Base-by-base conservation (phyloP, 1,140 invertebrate species). In the Planococcus citri region DNA sequence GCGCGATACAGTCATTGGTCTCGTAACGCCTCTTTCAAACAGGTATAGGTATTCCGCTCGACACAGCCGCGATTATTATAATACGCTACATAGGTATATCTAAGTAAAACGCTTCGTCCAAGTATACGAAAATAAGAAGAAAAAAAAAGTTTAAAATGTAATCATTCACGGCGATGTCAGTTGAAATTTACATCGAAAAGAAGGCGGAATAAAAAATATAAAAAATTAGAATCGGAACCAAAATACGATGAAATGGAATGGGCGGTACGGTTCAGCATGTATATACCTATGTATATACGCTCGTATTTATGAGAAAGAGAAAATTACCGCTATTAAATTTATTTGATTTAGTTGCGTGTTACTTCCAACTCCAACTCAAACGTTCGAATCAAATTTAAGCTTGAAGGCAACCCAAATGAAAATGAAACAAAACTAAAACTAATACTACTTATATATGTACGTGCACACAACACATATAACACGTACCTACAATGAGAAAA, bases 281-380 rank as follows among this genome's bases (percentile, higher is more conserved):
- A 27, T 60, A 60, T 22, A n/a, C n/a, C n/a, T n/a, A n/a, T n/a
- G n/a, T n/a, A 60, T 27, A 64, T 25, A 64, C 20, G 10, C 6
- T 64, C 17, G 60, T 64, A 64, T 64, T 64, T 64, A 64, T 64
- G 60, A 64, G 60, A 64, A 64, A 64, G 25, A 64, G 60, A 64
- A 27, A 64, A 64, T 25, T 27, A 64, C 60, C 21, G 17, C 60
- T 24, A 24, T 25, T 64, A 64, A 64, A 64, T 64, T 64, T 64
- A 64, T 64, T 25, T 27, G 60, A 64, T 64, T 64, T 64, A 64
- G 60, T 64, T 64, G 60, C 60, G 60, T 64, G 60, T 64, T 64
- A 64, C 20, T 64, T 64, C 60, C 4, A 4, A 25, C 10, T 64
- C 60, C 24, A 4, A 25, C 10, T 64, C 60, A 24, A n/a, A 58